These are phyloP conservation scores for Cyphomyrus discorhynchus DNA, from an alignment of 2,113 vertebrate species.

Conservation along the genomic window DNA sequence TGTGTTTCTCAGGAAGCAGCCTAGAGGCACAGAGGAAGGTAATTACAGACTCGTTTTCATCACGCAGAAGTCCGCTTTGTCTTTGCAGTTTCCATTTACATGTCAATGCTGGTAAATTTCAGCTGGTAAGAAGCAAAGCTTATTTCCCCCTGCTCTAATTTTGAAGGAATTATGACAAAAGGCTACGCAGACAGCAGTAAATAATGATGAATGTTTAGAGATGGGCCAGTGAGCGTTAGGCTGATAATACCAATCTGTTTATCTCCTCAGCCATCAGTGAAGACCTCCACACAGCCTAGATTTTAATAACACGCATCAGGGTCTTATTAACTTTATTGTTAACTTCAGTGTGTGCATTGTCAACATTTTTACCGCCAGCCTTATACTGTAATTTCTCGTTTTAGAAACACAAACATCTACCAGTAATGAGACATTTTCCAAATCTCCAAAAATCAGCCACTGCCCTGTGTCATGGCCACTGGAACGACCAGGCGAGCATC, in stretches of 20 bases:
- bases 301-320: background rate
- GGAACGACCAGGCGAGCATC: background rate
- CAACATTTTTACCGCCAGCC: background rate
- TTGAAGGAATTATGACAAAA: background rate
- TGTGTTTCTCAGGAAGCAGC: constrained; percentile 21
- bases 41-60: constrained; percentile 40
- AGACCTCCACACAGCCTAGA: background rate
- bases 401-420: background rate
- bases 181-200: background rate
- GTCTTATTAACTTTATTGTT: background rate
- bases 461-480: background rate
- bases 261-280: background rate
- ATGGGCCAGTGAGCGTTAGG: background rate
- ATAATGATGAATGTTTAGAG: background rate
- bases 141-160: background rate
- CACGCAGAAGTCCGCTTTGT: constrained; percentile 22
- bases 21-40: constrained; percentile 25
- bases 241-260: background rate
- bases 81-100: constrained; percentile 31
- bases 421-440: background rate
- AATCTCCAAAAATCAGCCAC: background rate
- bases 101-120: constrained; percentile 28
- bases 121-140: constrained; percentile 4
- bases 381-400: background rate
- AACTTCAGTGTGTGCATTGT: background rate